Base-by-base conservation (phyloP, 1,140 invertebrate species). In the Papilio dardanus region DNA sequence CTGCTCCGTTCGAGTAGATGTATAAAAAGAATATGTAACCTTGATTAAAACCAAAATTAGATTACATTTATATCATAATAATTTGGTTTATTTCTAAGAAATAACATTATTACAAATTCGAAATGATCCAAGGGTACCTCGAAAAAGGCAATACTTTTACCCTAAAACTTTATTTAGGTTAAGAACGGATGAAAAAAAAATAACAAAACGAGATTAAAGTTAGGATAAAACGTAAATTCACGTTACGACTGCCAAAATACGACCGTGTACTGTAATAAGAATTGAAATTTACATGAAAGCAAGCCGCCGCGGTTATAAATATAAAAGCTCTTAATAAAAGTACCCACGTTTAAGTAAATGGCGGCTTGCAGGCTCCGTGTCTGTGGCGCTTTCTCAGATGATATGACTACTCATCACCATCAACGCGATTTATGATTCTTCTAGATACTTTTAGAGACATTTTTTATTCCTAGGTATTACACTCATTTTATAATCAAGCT, bases 271-370 rank as follows among this genome's bases (percentile, higher is more conserved):
- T 69, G 67, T 40, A 69, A 69, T 69, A 69, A 40, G 67, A 37
- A 69, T 35, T 37, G 67, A 69, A 69, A 69, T 69, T 69, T 69
- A 69, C 33, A 69, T 37, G 33, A 40, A 69, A 69, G 33, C 67
- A 69, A n/a, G 67, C 33, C 35, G 33, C 35, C 33, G 21, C 10
- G 35, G 35, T 37, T 24, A 69, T 69, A 69, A 69, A 69, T 69
- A 69, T 67, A 19, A 67, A 62, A 62, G 54, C 54, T 62, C 54
- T 62, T 62, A 62, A 62, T 62, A 62, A 62, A 62, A 62, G 54
- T 62, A 62, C 24, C 54, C 54, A 62, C 54, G 54, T 62, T 62
- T 62, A 62, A 62, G 54, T 62, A 62, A 62, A 62, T 30, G 24
- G 54, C 12, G 54, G 24, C 54, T 62, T 62, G 8, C 24, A 24